Percentiles rank a stretch among this genome's conserved stretches.
These are phyloP conservation scores for Grantiella picta DNA, from an alignment of 2,113 vertebrate species.

Conservation along the genomic window DNA sequence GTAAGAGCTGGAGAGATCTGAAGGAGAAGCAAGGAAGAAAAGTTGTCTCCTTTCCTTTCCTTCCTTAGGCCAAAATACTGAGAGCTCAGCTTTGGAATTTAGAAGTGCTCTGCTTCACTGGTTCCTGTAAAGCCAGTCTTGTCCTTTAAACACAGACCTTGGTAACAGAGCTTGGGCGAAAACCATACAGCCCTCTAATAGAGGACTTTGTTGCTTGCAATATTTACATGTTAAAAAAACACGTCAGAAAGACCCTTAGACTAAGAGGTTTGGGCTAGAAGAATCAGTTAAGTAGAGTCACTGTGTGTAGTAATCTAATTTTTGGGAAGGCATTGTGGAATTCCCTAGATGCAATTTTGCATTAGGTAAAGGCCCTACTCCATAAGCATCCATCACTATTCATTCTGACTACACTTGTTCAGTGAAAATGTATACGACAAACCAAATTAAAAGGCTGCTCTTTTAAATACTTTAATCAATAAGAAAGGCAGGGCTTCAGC, in stretches of 20 bases:
- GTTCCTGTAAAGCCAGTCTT: not conserved
- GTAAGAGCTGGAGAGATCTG: not conserved
- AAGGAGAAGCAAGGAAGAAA: not conserved
- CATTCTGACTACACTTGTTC: not conserved
- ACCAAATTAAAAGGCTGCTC: not conserved
- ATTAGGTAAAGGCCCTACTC: not conserved
- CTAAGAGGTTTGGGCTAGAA: not conserved
- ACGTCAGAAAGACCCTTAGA: not conserved
- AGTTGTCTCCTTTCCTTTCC: not conserved
- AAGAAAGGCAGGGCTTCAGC: constrained; percentile 29
- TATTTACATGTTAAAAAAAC: not conserved
- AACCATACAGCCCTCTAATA: not conserved
- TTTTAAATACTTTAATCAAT: not conserved
- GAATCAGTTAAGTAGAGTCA: not conserved
- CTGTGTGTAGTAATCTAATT: not conserved
- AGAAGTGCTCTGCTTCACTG: not conserved
- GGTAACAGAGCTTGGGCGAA: not conserved
- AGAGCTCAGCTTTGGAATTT: not conserved
- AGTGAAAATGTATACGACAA: not conserved
- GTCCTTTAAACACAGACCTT: not conserved
- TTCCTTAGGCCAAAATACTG: not conserved
- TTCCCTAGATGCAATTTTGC: not conserved
- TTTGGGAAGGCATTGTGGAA: not conserved
- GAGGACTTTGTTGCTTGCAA: not conserved
- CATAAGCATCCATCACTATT: not conserved